Evolutionary conservation across 2,113 vertebrate species (phyloP), one percentile per base, ranked within the genome.

Genomic region (Callionymus lyra): DNA sequence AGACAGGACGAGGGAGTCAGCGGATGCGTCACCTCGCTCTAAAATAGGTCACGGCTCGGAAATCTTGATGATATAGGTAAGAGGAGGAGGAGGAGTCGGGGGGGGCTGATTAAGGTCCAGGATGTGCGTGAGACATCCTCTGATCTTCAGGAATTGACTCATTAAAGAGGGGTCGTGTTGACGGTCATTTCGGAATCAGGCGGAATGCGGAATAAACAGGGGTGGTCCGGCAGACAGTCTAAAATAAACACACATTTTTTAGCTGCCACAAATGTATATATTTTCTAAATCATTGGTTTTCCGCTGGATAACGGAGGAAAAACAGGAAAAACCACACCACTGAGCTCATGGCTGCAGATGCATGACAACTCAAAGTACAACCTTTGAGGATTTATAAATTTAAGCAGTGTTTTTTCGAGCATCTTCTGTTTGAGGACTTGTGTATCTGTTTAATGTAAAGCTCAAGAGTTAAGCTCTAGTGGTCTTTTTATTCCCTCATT

Each of bases 121-220:
- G 80, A 79, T 76, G 64, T 77, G 68, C 48, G 63, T 72, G 72
- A 76, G 68, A 81, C 78, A 80, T 80, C 71, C 78, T 82, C 58
- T 73, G 63, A 77, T 68, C 73, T 65, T 64, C 73, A 80, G 77
- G 76, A 82, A 79, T 74, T 77, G 49, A 47, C 74, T 83, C 70
- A 73, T 83, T 83, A 77, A 79, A 71, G 72, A 59, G 55, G n/a
- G 57, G 62, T 72, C 68, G 56, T 61, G 69, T 52, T 67, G 73
- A 74, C 47, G 64, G 60, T 54, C 51, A 58, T 57, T n/a, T 63
- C 40, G 60, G 67, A 79, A 70, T 80, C 58, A 63, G 65, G n/a
- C n/a, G n/a, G n/a, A 19, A 40, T 48, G 60, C 57, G 55, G 70
- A 77, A 76, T 81, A 73, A 81, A 83, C 74, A 81, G 59, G 64